Base-by-base conservation (phyloP, 2,888 invertebrate species). In the Drepana falcataria region DNA sequence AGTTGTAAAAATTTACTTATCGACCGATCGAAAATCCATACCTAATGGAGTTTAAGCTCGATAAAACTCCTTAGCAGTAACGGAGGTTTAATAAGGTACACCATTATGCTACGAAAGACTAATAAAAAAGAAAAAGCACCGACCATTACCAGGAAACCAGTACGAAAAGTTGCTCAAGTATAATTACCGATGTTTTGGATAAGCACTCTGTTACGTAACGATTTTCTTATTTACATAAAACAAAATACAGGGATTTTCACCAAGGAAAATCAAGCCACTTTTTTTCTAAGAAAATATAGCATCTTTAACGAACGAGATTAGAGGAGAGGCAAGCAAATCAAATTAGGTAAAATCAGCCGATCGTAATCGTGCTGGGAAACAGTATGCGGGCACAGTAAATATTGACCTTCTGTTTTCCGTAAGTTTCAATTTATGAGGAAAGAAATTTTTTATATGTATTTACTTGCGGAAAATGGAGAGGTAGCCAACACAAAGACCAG, bases 41-140 rank as follows among this genome's bases (percentile, higher is more conserved):
- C 9, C 9, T 44, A 44, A 9, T 44, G 44, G 35, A 51, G 40
- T 21, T 51, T 51, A 40, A 51, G 44, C 44, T 9, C 44, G 9
- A 44, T 44, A 44, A 51, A 51, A 40, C 40, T 51, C 9, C 41
- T 33, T 40, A 49, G 40, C 49, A 49, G 37, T 40, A 7, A 40
- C 5, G 40, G 37, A 40, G 51, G 51, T 34, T 51, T 51, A 49
- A 35, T 49, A 51, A 51, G 51, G 51, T 40, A 4, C 33, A 34
- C 41, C 51, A 51, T 51, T 51, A 51, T 51, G 33, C 51, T 51
- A 34, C 6, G 51, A 21, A 41, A 40, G 37, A 40, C 9, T 51
- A 41, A 34, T 51, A 64, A 70, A 71, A 73, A 71, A 68, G 64
- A 61, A 62, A 67, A 70, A 70, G 68, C 66, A 68, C 64, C 66